Evolutionary conservation across 2,797 vertebrate species (phyloP).

Genomic region (Acipenser oxyrinchus): DNA sequence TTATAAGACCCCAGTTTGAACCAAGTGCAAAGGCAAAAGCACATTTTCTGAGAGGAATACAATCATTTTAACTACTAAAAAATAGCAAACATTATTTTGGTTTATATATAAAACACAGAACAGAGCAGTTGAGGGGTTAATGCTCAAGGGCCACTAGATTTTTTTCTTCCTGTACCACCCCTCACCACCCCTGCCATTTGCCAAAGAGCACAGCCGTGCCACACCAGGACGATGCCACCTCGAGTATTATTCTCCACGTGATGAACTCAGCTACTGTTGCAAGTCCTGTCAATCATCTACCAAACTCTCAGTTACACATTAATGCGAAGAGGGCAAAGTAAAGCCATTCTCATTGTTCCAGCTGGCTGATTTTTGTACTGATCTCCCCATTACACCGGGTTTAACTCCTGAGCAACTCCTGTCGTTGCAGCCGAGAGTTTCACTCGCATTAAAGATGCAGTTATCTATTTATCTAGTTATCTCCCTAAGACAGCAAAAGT

Average conservation of each 20-base stretch:
- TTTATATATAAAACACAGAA: background rate
- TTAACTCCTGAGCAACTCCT: slow-evolving; percentile 2
- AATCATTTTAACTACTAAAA: too few relatives aligned
- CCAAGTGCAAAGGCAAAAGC: too few relatives aligned
- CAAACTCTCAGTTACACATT: slow-evolving; percentile 9
- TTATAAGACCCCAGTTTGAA: too few relatives aligned
- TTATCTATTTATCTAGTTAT: too few relatives aligned
- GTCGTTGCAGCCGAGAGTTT: background rate
- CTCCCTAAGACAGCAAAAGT: background rate
- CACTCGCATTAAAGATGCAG: background rate
- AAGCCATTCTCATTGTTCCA: slow-evolving; percentile 8
- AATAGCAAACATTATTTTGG: too few relatives aligned
- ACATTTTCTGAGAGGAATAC: too few relatives aligned
- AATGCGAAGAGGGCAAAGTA: slow-evolving; percentile 1
- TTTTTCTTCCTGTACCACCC: background rate
- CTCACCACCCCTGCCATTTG: background rate
- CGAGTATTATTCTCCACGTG: background rate
- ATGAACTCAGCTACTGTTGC: slow-evolving; percentile 7
- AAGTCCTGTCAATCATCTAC: slow-evolving; percentile 7
- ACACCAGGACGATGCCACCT: background rate
- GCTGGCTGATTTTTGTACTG: background rate
- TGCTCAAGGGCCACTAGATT: background rate
- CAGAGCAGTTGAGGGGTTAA: background rate
- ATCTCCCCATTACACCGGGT: slow-evolving; percentile 7
- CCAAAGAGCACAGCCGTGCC: background rate